phyloP scores from a whole-genome alignment of 2,113 vertebrate species.

The Labrus mixtus region DNA sequence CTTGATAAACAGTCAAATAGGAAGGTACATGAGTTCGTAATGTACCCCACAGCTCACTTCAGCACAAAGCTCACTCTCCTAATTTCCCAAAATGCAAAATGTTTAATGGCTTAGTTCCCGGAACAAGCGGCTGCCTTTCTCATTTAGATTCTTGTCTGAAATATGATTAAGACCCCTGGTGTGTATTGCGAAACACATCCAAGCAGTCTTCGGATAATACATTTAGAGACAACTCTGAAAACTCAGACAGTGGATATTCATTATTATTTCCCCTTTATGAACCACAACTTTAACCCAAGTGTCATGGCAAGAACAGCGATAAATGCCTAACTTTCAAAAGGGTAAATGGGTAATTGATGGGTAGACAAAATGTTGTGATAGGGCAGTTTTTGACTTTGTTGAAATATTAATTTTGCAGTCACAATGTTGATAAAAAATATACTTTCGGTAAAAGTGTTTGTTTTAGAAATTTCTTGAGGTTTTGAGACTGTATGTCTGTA shows the following conservation, averaged over 20 bases:
- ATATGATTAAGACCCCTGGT: slow-evolving; percentile 50
- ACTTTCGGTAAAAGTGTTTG: too few species aligned
- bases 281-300: neutral
- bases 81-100: slow-evolving; percentile 45
- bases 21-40: slow-evolving; percentile 13
- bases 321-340: neutral
- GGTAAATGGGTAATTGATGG: too few species aligned
- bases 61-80: slow-evolving; percentile 19
- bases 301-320: too few species aligned
- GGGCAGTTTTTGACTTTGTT: too few species aligned
- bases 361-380: too few species aligned
- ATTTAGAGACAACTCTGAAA: slow-evolving; percentile 10
- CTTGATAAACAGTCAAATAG: slow-evolving; percentile 4
- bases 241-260: neutral
- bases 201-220: slow-evolving; percentile 1
- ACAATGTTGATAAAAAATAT: too few species aligned
- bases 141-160: slow-evolving; percentile 38
- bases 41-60: slow-evolving; percentile 21
- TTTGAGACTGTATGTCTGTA: neutral
- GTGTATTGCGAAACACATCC: slow-evolving; percentile 29
- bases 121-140: slow-evolving; percentile 34
- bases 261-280: neutral
- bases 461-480: neutral
- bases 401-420: too few species aligned
- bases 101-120: slow-evolving; percentile 36